Evolutionary conservation across 2,888 invertebrate genomes (phyloP).

Genomic region (Caradrina kadenii): DNA sequence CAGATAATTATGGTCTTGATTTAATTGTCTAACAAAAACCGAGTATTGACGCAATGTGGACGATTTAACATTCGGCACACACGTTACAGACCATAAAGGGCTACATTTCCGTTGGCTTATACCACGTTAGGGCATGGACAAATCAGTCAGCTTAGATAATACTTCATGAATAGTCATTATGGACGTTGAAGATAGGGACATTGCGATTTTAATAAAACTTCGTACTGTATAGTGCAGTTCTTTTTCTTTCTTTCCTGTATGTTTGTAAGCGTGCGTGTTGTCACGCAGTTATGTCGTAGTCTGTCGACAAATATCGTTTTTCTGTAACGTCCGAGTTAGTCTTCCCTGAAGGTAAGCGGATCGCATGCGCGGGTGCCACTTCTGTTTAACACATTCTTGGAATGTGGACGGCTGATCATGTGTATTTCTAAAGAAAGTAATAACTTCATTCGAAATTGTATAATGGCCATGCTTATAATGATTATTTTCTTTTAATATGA

Average conservation of each 20-base stretch:
- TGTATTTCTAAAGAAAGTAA: constrained; percentile 52
- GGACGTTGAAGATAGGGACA: constrained; percentile 30
- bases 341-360: constrained; percentile 72
- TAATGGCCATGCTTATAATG: constrained; percentile 2
- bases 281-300: constrained; percentile 47
- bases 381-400: constrained; percentile 68
- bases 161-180: constrained; percentile 77
- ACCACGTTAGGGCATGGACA: constrained; percentile 79
- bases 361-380: constrained; percentile 70
- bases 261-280: constrained; percentile 51
- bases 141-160: constrained; percentile 81
- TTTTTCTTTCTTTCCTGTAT: constrained; percentile 39
- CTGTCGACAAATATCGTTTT: constrained; percentile 64
- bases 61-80: constrained; percentile 78
- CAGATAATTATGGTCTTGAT: constrained; percentile 39
- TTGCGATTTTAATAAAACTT: constrained; percentile 36
- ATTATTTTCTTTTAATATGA: constrained; percentile 9
- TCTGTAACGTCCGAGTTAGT: constrained; percentile 59
- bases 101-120: constrained; percentile 82
- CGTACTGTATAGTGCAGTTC: constrained; percentile 14
- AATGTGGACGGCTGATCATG: constrained; percentile 60
- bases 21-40: constrained; percentile 55
- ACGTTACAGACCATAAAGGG: constrained; percentile 78
- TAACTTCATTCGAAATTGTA: constrained; percentile 38
- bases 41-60: constrained; percentile 75